Evolutionary conservation across 2,113 vertebrate species (phyloP), one percentile per base, ranked within the genome.

Genomic region (Perccottus glenii): DNA sequence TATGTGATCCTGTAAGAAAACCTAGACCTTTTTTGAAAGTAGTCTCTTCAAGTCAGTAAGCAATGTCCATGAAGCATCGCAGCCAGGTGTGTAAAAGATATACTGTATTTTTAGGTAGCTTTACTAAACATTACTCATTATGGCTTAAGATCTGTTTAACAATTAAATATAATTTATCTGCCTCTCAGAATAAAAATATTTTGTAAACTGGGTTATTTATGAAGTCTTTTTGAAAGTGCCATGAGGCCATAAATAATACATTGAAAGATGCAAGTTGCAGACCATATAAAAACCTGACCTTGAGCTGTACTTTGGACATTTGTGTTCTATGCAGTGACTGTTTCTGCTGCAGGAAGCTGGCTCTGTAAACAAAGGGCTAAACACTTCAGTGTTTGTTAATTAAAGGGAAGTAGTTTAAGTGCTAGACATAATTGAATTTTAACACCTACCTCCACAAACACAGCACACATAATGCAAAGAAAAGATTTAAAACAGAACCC

Each of bases 401-500:
- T 55, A 55, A 53, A 11, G 44, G 6, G 14, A 12, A 38, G 52
- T 9, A 55, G 52, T 55, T 38, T 36, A 55, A 36, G 11, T 6
- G 32, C 27, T 53, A 27, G 32, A 32, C 12, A 10, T 0, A 11
- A 53, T 35, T 55, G 52, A 33, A 55, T 55, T 55, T 14, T 55
- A 38, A 38, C 52, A 55, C 52, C 52, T 55, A 33, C 52, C 52
- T 55, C 6, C 52, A 55, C 52, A 36, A 36, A 38, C 52, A n/a
- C 52, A n/a, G 52, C 33, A 36, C 33, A 6, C 14, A 14, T 36
- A 40, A 6, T 19, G 52, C 35, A 11, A 35, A 35, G 5, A 4
- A 12, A 5, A 46, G 5, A 1, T n/a, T 9, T 12, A 81, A 64
- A 80, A 80, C 68, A 84, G 81, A 84, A 75, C 76, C 19, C 19